Evolutionary conservation across 2,113 vertebrate genomes (phyloP).

Genomic region (Candoia aspera): DNA sequence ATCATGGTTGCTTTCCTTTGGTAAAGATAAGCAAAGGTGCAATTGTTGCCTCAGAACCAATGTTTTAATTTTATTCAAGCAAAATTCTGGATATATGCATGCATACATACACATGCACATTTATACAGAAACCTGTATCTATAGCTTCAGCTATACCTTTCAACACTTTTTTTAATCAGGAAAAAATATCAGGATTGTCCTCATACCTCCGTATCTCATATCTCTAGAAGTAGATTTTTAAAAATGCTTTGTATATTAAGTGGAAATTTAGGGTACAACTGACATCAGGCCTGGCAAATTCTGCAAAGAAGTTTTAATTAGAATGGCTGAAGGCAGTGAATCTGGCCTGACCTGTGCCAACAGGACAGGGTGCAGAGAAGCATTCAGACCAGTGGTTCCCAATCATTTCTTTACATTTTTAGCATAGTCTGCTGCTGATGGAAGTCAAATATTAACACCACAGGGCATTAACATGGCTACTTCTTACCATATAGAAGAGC

Average conservation of each 20-base stretch:
- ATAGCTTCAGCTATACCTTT: neutral
- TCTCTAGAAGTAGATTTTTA: neutral
- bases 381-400: neutral
- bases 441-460: neutral
- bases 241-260: neutral
- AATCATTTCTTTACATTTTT: neutral
- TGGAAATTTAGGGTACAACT: neutral
- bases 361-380: neutral
- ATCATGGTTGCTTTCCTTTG: neutral
- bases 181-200: neutral
- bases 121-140: neutral
- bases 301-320: neutral
- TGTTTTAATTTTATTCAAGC: neutral
- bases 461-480: neutral
- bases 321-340: too few relatives aligned
- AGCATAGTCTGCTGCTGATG: neutral
- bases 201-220: neutral
- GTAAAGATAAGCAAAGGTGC: neutral
- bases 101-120: neutral
- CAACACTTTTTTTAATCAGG: neutral
- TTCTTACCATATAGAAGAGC: neutral
- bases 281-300: neutral
- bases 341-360: neutral
- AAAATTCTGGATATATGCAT: neutral
- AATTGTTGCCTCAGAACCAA: neutral